Percentiles rank a stretch among this genome's conserved stretches.
Evolutionary conservation across 2,888 invertebrate species (phyloP).

Genomic region (Epistrophe eligans): DNA sequence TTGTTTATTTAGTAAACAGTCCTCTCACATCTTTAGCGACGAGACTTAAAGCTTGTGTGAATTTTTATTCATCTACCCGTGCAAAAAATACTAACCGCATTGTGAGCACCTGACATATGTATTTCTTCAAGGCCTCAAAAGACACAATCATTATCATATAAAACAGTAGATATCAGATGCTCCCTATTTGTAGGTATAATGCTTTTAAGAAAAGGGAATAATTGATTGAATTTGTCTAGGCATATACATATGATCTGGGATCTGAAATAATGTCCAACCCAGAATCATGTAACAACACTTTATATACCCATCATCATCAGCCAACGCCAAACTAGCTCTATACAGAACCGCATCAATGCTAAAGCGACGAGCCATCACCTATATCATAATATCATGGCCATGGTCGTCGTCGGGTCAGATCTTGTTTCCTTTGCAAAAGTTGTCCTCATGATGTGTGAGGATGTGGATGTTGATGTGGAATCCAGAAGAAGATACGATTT

Average conservation of each 20-base stretch:
- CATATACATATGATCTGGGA: neutral
- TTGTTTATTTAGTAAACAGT: too few relatives aligned
- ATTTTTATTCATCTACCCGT: neutral
- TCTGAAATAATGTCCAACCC: neutral
- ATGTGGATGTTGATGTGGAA: neutral
- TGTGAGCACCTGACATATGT: neutral
- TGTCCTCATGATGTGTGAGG: neutral
- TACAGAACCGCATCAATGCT: neutral
- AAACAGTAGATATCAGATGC: neutral
- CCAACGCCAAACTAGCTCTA: neutral
- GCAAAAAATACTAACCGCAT: neutral
- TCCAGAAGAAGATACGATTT: slow-evolving; percentile 81
- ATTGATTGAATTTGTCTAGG: slow-evolving; percentile 51
- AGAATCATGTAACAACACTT: neutral
- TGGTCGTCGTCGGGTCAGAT: slow-evolving; percentile 5
- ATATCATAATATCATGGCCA: slow-evolving; percentile 12
- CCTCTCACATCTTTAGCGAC: neutral
- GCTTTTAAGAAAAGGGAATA: slow-evolving; percentile 59
- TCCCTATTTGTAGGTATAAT: neutral
- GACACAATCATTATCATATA: neutral
- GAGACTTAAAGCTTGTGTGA: neutral
- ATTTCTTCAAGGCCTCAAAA: neutral
- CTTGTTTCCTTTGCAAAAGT: neutral
- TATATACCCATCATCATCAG: neutral
- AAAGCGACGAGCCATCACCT: neutral